Evolutionary conservation across 2,888 invertebrate genomes (phyloP), one percentile per base, ranked within the genome.

Genomic region (Luperina nickerlii): DNA sequence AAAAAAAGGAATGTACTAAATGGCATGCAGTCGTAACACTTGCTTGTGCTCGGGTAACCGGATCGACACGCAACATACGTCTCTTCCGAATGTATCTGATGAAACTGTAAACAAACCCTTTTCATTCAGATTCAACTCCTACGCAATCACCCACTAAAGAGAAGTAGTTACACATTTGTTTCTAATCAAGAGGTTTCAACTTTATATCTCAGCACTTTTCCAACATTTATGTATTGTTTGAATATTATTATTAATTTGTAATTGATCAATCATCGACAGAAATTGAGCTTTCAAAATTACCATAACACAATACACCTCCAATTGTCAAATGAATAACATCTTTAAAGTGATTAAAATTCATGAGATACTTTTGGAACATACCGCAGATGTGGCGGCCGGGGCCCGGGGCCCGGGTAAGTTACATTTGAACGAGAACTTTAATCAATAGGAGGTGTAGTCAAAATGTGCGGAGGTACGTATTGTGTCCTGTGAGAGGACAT

Each of bases 381-480:
- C 6, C 11, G 45, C 27, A 45, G n/a, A 42, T n/a, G 20, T 51
- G 18, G 42, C 60, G 45, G 38, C n/a, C 60, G 60, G 9, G 11
- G 38, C 9, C 11, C 18, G 45, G 9, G 45, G 42, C 45, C 45
- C 45, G n/a, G 13, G 32, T 18, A 32, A n/a, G n/a, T 18, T 72
- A 11, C 15, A 15, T 51, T 66, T 5, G 15, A n/a, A 27, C 13
- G n/a, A 24, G 48, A 32, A 42, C 48, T 81, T 18, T 9, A 66
- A 82, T 70, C 42, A 60, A 62, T n/a, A 18, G 27, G 51, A 81
- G 18, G 27, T 27, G 11, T 11, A 45, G 51, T 2, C 45, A 18
- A 51, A 5, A 32, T 24, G 15, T 27, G 67, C 77, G 45, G 66
- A 82, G 45, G 66, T 48, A 79, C 67, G 15, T 48, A 79, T 48